These are phyloP conservation scores for Dipodomys stephensi DNA, from an alignment of 2,113 vertebrate species.

Conservation along the genomic window DNA sequence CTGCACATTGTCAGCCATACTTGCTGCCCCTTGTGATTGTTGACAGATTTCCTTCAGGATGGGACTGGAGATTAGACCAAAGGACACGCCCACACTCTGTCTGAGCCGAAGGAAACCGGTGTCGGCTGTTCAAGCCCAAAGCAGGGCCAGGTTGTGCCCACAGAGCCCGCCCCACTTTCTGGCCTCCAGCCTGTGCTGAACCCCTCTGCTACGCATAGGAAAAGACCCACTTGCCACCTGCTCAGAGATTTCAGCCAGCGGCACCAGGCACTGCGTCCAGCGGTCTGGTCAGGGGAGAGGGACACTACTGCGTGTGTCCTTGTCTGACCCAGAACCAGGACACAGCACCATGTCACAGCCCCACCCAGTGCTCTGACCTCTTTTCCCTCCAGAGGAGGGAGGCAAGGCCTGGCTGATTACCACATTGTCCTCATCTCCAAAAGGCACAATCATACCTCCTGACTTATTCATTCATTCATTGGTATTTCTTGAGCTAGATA, in stretches of 20 bases:
- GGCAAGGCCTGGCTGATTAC: neutral
- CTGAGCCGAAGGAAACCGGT: neutral
- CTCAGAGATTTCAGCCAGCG: neutral
- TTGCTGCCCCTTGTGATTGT: neutral
- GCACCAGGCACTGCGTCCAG: neutral
- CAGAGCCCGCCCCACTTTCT: neutral
- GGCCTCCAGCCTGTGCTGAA: neutral
- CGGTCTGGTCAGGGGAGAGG: neutral
- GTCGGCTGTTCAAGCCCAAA: neutral
- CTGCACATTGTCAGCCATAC: neutral
- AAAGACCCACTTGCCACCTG: neutral
- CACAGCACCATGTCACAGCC: neutral
- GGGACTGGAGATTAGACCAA: neutral
- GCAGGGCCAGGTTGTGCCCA: neutral
- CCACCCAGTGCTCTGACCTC: neutral
- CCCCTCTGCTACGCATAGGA: neutral
- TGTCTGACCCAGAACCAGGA: neutral
- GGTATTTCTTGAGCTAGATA: slow-evolving; percentile 28
- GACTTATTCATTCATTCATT: neutral
- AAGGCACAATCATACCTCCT: neutral
- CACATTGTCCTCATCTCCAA: neutral
- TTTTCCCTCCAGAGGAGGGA: neutral
- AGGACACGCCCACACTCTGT: neutral
- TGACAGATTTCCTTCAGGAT: neutral
- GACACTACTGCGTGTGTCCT: neutral